phyloP scores from a whole-genome alignment of 2,113 vertebrate species.

The Etheostoma spectabile region DNA sequence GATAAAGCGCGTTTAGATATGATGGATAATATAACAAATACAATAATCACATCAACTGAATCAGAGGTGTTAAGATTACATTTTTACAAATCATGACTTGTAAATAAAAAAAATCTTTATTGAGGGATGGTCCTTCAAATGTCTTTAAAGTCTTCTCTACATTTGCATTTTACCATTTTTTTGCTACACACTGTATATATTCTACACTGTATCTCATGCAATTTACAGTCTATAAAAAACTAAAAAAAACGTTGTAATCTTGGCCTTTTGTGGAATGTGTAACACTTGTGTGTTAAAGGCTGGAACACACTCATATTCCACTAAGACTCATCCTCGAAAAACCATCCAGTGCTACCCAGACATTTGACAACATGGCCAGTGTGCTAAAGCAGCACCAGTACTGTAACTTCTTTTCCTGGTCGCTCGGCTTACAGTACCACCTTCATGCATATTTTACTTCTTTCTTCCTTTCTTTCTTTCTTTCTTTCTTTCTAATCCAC shows the following conservation, averaged over 20 bases:
- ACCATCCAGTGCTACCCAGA: constrained; percentile 17
- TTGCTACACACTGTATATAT: background rate
- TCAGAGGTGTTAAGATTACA: too few species aligned
- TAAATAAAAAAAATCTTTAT: too few species aligned
- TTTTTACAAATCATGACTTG: too few species aligned
- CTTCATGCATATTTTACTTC: constrained; percentile 73
- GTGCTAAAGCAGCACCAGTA: constrained; percentile 4
- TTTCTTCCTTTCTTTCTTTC: background rate
- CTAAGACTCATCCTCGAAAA: constrained; percentile 24
- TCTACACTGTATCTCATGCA: background rate
- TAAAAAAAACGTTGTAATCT: too few species aligned
- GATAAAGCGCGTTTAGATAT: too few species aligned
- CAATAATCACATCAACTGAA: too few species aligned
- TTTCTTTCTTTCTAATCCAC: too few species aligned
- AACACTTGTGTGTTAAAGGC: constrained; percentile 29
- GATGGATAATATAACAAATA: too few species aligned
- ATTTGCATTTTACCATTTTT: background rate
- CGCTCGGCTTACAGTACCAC: constrained; percentile 49
- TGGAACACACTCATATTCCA: constrained; percentile 10
- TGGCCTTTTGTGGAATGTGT: background rate
- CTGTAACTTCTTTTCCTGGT: constrained; percentile 55
- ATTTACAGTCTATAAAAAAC: background rate
- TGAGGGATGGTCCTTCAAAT: too few species aligned
- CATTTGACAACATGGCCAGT: constrained; percentile 35
- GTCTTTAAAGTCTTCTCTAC: too few species aligned